A percentile compares a stretch with the other conserved stretches of the same genome.
These are phyloP conservation scores for Paramormyrops kingsleyae DNA, from an alignment of 2,113 vertebrate genomes.

Conservation along the genomic window DNA sequence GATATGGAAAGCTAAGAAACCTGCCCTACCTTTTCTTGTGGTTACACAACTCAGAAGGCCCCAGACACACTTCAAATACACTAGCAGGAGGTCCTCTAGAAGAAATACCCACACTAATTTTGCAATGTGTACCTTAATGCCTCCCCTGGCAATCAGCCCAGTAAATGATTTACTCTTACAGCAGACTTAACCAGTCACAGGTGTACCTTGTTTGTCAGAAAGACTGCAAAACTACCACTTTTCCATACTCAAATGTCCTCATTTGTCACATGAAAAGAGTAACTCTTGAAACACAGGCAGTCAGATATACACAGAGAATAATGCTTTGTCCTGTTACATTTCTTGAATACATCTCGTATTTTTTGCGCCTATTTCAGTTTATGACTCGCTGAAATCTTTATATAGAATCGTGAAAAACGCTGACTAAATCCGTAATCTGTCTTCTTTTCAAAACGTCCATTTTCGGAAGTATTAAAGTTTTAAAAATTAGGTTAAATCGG, in stretches of 20 bases:
- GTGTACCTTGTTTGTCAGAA: constrained; percentile 9
- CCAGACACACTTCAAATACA: background rate
- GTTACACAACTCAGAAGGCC: background rate
- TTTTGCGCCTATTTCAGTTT: too few species aligned
- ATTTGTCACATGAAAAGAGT: background rate
- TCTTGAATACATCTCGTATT: background rate
- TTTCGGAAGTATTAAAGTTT: too few species aligned
- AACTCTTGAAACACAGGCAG: background rate
- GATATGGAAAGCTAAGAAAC: background rate
- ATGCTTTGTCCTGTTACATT: background rate
- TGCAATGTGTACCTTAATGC: background rate
- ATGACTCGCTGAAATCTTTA: too few species aligned
- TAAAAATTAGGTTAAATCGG: too few species aligned
- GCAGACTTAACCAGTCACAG: constrained; percentile 4
- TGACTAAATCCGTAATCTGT: too few species aligned
- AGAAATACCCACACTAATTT: background rate
- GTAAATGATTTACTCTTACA: background rate
- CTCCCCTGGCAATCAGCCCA: background rate
- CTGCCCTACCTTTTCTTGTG: background rate
- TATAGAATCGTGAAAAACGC: too few species aligned
- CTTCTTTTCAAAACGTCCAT: too few species aligned
- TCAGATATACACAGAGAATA: background rate
- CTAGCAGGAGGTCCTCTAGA: background rate
- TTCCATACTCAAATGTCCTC: background rate
- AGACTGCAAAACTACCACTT: background rate